Percentiles rank a stretch among this genome's conserved stretches.
Conservation (phyloP, 2,113 vertebrate species). For the Coryphaenoides rupestris region DNA sequence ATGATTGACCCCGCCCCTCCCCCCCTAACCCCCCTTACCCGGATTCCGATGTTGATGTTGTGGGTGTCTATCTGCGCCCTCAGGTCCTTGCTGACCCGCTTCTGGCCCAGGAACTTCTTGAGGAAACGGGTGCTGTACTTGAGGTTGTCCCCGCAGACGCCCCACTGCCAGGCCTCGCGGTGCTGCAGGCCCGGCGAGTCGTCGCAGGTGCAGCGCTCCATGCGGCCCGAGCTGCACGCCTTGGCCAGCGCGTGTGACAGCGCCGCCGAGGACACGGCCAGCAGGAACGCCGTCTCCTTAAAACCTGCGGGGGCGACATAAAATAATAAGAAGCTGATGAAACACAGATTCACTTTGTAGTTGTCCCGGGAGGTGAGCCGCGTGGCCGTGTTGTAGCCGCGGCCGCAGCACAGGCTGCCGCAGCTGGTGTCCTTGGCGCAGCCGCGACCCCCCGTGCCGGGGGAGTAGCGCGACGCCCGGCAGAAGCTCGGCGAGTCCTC, state of each 20-base stretch:
- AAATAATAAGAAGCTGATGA: too few species aligned
- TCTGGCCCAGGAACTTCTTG: constrained; percentile 92
- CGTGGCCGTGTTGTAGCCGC: constrained; percentile 95
- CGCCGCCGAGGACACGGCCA: constrained; percentile 88
- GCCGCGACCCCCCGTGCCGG: constrained; percentile 83
- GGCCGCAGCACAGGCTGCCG: constrained; percentile 91
- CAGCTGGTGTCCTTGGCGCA: constrained; percentile 92
- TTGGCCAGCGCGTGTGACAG: constrained; percentile 91
- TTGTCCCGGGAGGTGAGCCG: constrained; percentile 84
- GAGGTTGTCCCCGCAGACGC: constrained; percentile 95
- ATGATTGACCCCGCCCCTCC: too few species aligned
- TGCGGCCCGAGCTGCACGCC: constrained; percentile 92
- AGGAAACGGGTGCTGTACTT: constrained; percentile 97
- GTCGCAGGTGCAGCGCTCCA: constrained; percentile 97
- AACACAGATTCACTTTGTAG: too few species aligned
- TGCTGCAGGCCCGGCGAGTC: constrained; percentile 94
- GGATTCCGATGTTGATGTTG: constrained; percentile 92
- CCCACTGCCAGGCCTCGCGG: constrained; percentile 97
- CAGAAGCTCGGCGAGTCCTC: constrained; percentile 98
- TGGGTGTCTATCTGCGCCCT: constrained; percentile 89
- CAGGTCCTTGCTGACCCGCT: constrained; percentile 90
- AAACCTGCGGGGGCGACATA: too few species aligned
- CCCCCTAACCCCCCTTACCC: constrained; percentile 76
- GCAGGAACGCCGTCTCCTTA: constrained; percentile 94
- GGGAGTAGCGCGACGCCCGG: constrained; percentile 87